Evolutionary conservation across 2,113 vertebrate genomes (phyloP), one percentile per base, ranked within the genome.

Genomic region (Crocuta crocuta): DNA sequence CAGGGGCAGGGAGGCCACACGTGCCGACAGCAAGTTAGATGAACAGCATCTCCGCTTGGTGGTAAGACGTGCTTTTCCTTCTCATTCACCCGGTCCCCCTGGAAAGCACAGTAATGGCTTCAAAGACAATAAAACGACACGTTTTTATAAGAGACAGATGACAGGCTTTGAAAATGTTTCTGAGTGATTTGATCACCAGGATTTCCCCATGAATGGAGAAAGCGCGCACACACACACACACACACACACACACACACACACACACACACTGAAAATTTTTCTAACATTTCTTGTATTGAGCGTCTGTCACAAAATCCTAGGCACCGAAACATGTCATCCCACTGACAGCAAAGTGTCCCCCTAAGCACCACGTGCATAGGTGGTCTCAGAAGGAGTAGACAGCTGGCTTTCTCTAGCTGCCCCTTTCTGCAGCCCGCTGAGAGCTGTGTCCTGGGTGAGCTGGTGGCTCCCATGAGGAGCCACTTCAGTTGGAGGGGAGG

Each of bases 121-220:
- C 88, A 58, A 23, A 92, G 80, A 55, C 81, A 39, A 66, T 80
- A 28, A 78, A 88, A 39, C 6, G 81, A 82, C 33, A 26, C 39
- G 17, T 81, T 87, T 92, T 35, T 55, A 28, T 45, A n/a, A 24
- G 35, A 19, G 28, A 31, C 10, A 53, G 78, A 76, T 1, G 82
- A 63, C 28, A 84, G 95, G 0, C 31, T 61, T 19, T 48, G 39
- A 66, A 91, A 79, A 48, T 58, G 74, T 58, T 91, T 91, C 84
- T 92, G 43, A 88, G 90, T 84, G 73, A 91, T 85, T n/a, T 68
- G 45, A 65, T 68, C 39, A 61, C 28, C 66, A 80, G 94, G 76
- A 45, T 92, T 89, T 95, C 35, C 91, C 86, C 87, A 55, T 63
- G 48, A 43, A 70, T 50, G 55, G 17, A 89, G 58, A 63, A 61